A percentile compares a stretch with the other conserved stretches of the same genome.
Conservation (phyloP, 1,140 invertebrate genomes). For the Cherax quadricarinatus region DNA sequence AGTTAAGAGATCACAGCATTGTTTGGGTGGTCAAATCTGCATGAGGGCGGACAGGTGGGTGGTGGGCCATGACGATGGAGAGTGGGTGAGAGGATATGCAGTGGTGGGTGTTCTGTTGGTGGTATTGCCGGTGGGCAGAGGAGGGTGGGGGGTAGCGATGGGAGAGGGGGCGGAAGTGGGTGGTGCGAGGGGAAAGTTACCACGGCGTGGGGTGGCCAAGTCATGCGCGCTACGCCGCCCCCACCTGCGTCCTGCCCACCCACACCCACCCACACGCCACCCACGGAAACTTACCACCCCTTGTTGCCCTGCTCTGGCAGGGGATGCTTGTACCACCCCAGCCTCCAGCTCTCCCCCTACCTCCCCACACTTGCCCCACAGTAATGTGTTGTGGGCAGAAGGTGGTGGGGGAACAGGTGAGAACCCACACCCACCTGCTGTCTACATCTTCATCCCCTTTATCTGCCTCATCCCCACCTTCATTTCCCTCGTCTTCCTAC, state of each 20-base stretch:
- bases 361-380: too few relatives aligned
- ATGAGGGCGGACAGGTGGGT: not conserved
- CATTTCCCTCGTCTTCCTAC: not conserved
- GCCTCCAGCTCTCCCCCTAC: not conserved
- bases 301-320: too few relatives aligned
- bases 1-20: too few relatives aligned
- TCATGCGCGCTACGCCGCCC: constrained; percentile 9
- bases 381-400: too few relatives aligned
- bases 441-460: not conserved
- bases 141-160: not conserved
- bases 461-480: not conserved
- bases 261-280: constrained; percentile 3
- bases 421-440: too few relatives aligned
- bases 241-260: not conserved
- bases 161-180: not conserved
- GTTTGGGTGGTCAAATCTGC: too few relatives aligned
- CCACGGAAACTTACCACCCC: constrained; percentile 15
- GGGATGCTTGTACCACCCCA: too few relatives aligned
- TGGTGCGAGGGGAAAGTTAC: not conserved
- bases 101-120: constrained; percentile 5
- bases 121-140: not conserved
- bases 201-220: not conserved
- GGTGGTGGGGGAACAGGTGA: too few relatives aligned
- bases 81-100: not conserved
- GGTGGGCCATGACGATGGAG: not conserved